Evolutionary conservation across 2,797 vertebrate genomes (phyloP), one percentile per base, ranked within the genome.

Genomic region (Typhlichthys subterraneus): DNA sequence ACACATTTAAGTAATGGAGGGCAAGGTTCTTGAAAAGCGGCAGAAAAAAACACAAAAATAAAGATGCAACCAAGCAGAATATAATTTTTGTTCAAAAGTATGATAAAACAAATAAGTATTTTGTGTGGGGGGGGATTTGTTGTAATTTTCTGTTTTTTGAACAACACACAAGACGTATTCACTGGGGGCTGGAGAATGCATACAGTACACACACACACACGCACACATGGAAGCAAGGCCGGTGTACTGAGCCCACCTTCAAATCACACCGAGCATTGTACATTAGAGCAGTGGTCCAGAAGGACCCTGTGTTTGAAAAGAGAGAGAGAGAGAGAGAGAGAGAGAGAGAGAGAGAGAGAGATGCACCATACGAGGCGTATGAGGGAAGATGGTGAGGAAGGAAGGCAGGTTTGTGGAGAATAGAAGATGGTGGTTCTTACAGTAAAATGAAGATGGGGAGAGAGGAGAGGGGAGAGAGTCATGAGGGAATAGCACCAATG

Each of bases 181-280:
- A 38, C 33, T 38, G 45, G 6, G 45, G 50, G 19, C 8, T 38
- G 33, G 33, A 38, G 33, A 38, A 8, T 38, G 5, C 33, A 38
- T 8, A 38, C 33, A 23, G 8, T 8, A 45, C 60, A 15, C 53
- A 72, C 46, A 53, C 54, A 70, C 47, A 75, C 53, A 65, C 11
- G 76, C 14, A 53, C 9, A 57, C 53, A 23, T 38, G 5, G 59
- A 17, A 57, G 55, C 54, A 45, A 63, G 66, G 53, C 67, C 45
- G 31, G 80, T 86, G 85, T 87, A 86, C 81, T 87, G 83, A 81
- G 84, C 83, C 84, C 87, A 88, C 88, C 85, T 87, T 90, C 85
- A 91, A 92, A 92, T 90, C 88, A 90, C 86, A 59, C 72, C 75
- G 89, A 87, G 85, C 84, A 88, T 88, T 88, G 88, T 91, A 87